These are phyloP conservation scores for Xestoiulus laeticollis DNA, from an alignment of 2,888 invertebrate genomes.

Conservation along the genomic window DNA sequence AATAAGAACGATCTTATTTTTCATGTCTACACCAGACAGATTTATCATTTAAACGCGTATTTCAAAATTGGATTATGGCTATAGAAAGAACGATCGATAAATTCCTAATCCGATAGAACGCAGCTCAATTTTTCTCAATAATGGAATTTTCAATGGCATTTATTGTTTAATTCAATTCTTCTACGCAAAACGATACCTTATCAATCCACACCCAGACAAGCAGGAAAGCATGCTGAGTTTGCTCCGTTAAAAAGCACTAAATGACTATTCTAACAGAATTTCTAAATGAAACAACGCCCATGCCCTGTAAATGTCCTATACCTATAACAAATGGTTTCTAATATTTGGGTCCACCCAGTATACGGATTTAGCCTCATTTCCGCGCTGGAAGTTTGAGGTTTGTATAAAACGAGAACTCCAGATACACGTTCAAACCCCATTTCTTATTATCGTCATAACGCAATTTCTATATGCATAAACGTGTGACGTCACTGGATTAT, in stretches of 20 bases:
- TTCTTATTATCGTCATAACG: too few relatives aligned
- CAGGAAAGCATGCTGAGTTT: background rate
- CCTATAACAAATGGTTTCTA: slow-evolving; percentile 2
- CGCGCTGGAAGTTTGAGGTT: too few relatives aligned
- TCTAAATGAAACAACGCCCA: background rate
- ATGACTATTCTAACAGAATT: background rate
- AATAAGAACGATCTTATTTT: slow-evolving; percentile 18
- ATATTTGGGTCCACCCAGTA: background rate
- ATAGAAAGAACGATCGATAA: background rate
- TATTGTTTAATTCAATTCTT: slow-evolving; percentile 34
- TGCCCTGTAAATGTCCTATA: background rate
- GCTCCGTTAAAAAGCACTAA: background rate
- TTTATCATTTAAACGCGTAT: slow-evolving; percentile 32
- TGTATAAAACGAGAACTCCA: too few relatives aligned
- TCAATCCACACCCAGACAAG: slow-evolving; percentile 1
- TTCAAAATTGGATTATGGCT: slow-evolving; percentile 23
- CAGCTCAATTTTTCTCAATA: slow-evolving; percentile 29
- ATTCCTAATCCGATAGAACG: slow-evolving; percentile 29
- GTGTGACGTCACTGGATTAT: too few relatives aligned
- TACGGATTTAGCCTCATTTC: background rate
- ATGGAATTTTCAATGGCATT: slow-evolving; percentile 29
- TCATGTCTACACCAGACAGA: slow-evolving; percentile 24
- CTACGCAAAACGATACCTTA: slow-evolving; percentile 4
- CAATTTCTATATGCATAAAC: too few relatives aligned
- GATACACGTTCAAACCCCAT: too few relatives aligned